Conservation (phyloP, 2,888 invertebrate species). For the Colostygia pectinataria region DNA sequence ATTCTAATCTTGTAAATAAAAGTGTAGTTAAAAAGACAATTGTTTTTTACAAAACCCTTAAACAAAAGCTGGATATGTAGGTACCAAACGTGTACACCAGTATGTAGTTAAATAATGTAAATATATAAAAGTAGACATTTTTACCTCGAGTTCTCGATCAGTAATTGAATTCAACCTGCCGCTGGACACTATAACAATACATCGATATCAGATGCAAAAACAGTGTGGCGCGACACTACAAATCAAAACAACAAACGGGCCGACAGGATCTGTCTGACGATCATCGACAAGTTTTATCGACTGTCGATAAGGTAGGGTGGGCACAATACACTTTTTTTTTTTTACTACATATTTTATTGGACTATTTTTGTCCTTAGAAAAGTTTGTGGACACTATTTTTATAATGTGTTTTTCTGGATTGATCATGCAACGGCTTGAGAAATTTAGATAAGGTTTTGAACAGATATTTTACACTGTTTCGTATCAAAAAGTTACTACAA, state of each 20-base stretch:
- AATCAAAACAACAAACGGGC: conserved; percentile 74
- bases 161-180: conserved; percentile 35
- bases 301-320: conserved; percentile 28
- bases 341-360: neutral
- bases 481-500: too few relatives aligned
- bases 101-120: too few relatives aligned
- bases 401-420: too few relatives aligned
- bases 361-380: too few relatives aligned
- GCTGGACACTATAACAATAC: conserved; percentile 43
- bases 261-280: conserved; percentile 73
- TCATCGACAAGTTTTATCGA: conserved; percentile 67
- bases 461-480: too few relatives aligned
- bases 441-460: too few relatives aligned
- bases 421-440: too few relatives aligned
- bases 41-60: too few relatives aligned
- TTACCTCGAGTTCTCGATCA: conserved; percentile 20
- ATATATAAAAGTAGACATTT: conserved; percentile 13
- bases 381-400: too few relatives aligned
- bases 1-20: too few relatives aligned
- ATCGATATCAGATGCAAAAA: conserved; percentile 57
- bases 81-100: neutral
- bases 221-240: conserved; percentile 62
- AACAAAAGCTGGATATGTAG: too few relatives aligned
- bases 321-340: neutral
- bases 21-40: too few relatives aligned